Base-by-base conservation (phyloP, 2,888 invertebrate genomes). In the Argynnis bischoffii region DNA sequence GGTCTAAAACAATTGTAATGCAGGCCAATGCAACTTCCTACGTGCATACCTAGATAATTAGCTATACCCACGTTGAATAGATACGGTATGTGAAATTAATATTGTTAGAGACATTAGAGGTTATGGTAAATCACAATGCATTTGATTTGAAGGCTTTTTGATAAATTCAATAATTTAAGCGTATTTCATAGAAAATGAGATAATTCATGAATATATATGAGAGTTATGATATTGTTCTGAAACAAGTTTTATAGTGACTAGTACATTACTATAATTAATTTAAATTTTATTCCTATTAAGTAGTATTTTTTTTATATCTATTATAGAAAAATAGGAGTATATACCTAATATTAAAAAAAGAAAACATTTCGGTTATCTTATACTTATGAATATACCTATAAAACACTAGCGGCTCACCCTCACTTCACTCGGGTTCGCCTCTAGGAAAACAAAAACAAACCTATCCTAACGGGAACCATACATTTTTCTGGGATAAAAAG, bases 1-100 rank as follows among this genome's bases (percentile, higher is more conserved):
- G 61, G 66, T 74, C 69, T 63, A 41, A 72, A 69, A 71, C 72
- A 72, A 73, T 70, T 76, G 73, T 76, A 79, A 88, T 87, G 81
- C 85, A 86, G 86, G 86, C 87, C 84, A 87, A 84, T 85, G 85
- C 85, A 83, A 84, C 85, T 69, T 75, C 90, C 90, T 85, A 90
- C 90, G 67, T 70, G 55, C 78, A 77, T 59, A 59, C 59, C 47
- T 59, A 48, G 59, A 81, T 85, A 85, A 90, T 90, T 89, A 90
- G 88, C 81, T 76, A 74, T 73, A 73, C 90, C 89, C 81, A 89
- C 91, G 83, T 85, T 59, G 63, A 48, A 76, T 81, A 75, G 78
- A 80, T 84, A 88, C 79, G 85, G 85, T 70, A 75, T 78, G 84
- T 80, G 86, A 89, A 89, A 90, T 88, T 88, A 89, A 87, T 89